Evolutionary conservation across 64 coral and sea anemone species (phyloP).

Genomic region (Dendronephthya gigantea): DNA sequence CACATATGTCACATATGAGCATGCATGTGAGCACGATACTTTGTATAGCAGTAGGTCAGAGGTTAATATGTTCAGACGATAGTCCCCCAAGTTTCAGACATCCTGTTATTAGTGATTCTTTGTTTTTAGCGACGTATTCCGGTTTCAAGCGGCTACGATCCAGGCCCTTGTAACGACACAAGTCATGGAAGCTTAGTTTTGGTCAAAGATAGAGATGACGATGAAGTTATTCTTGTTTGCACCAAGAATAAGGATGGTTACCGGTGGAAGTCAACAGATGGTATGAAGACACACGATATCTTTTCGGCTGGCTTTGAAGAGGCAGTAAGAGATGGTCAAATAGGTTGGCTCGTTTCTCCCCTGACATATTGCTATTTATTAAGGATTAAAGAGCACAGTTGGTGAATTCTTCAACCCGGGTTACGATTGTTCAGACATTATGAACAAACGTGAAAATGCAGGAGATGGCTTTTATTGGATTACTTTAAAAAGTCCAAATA

Average conservation of each 20-base stretch:
- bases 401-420: not conserved
- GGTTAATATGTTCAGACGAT: too few relatives aligned
- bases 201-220: not conserved
- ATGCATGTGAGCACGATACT: too few relatives aligned
- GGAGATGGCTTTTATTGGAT: not conserved
- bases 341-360: too few relatives aligned
- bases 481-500: not conserved
- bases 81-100: too few relatives aligned
- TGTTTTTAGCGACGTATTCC: not conserved
- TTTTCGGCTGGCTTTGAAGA: too few relatives aligned
- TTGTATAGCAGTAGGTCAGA: too few relatives aligned
- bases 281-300: not conserved
- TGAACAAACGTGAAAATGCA: not conserved
- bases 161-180: not conserved
- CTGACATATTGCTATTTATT: not conserved
- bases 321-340: not conserved
- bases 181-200: not conserved
- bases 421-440: not conserved
- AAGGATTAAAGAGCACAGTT: not conserved
- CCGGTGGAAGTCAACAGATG: not conserved
- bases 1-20: too few relatives aligned
- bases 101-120: too few relatives aligned
- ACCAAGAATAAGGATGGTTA: not conserved
- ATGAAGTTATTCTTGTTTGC: not conserved
- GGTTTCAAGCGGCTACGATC: not conserved